Base-by-base conservation (phyloP, 1,140 invertebrate genomes). In the Drosophila pseudoobscura region DNA sequence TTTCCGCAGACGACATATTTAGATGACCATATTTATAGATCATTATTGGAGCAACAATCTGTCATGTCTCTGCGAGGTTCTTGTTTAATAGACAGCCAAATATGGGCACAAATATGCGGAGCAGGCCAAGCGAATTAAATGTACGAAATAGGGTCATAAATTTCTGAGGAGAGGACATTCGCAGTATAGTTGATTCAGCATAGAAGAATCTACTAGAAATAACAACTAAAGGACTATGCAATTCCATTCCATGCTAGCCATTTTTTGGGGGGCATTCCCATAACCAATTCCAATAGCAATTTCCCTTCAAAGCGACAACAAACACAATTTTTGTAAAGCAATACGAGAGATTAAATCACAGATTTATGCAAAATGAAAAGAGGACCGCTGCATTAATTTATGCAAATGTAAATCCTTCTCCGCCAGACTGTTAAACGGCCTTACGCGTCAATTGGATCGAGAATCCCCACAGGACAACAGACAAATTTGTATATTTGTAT, bases 391-490 rank as follows among this genome's bases (percentile, higher is more conserved):
- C 47, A 77, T 61, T 77, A 41, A 85, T 70, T 75, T 70, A 85
- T 87, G 73, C 52, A 70, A 64, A 74, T 75, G 63, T 15, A 47
- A 77, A 55, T 85, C 60, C 78, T 75, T 66, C 46, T 75, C 65
- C 64, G 71, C 52, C 65, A 82, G 82, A 88, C 82, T 82, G 78
- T 78, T 88, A 59, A 87, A 85, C 74, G 70, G 61, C 82, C 78
- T 87, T 46, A 82, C 70, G 78, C 82, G 64, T 82, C 83, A 87
- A 82, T 83, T 72, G 68, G 49, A 35, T 79, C 63, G 51, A 20
- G 20, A 44, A 13, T 66, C 31, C 41, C 31, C 41, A 35, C 63
- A 54, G 62, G 62, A 55, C 50, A 43, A 47, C n/a, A 64, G 58
- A 63, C 45, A 11, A 26, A 26, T 26, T 5, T 26, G 2, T 24